These are phyloP conservation scores for Caradrina clavipalpis DNA, from an alignment of 2,888 invertebrate genomes.

Conservation along the genomic window DNA sequence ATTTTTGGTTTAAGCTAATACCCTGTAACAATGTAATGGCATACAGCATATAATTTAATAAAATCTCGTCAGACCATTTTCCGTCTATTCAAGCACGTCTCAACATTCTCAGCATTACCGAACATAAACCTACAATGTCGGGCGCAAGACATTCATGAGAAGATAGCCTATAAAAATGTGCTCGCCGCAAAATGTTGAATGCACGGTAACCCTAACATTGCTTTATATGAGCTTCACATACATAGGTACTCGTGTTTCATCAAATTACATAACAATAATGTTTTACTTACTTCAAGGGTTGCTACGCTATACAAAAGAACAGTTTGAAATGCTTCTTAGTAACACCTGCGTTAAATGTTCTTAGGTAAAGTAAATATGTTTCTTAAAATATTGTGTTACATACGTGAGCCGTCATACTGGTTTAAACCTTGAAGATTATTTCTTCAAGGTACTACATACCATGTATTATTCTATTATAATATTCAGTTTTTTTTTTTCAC, in stretches of 20 bases:
- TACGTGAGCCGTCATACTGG: no score
- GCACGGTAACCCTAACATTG: constrained; percentile 31
- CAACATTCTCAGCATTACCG: constrained; percentile 15
- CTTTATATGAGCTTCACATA: constrained; percentile 33
- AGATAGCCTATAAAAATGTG: constrained; percentile 34
- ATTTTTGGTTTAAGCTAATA: no score
- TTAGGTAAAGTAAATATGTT: no score
- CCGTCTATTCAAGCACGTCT: constrained; percentile 18
- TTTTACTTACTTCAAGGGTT: constrained; percentile 2
- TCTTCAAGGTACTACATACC: no score
- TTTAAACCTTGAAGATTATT: no score
- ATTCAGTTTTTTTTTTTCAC: no score
- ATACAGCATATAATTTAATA: constrained; percentile 6
- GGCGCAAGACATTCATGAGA: constrained; percentile 22
- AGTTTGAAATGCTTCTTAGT: not conserved
- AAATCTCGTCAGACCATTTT: constrained; percentile 10
- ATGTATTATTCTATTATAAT: no score
- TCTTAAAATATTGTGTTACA: no score
- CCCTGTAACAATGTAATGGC: not conserved
- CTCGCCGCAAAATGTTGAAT: constrained; percentile 32
- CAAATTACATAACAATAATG: constrained; percentile 22
- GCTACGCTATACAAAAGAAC: not conserved
- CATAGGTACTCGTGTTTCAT: not conserved
- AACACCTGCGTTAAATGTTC: not conserved
- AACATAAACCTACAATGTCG: constrained; percentile 45